Evolutionary conservation across 2,113 vertebrate genomes (phyloP).

Genomic region (Hyaena hyaena): DNA sequence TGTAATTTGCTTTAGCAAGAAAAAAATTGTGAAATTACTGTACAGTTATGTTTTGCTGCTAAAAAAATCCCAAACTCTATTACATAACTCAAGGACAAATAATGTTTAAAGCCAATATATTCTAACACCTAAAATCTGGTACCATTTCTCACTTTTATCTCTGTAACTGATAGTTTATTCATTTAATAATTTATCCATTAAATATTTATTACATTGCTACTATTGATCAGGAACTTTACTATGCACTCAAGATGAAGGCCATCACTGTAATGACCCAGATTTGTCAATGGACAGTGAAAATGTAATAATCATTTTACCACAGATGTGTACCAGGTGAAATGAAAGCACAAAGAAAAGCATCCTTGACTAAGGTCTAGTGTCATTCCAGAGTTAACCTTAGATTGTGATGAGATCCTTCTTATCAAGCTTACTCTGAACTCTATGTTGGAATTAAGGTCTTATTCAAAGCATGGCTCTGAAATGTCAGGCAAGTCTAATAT

Average conservation of each 20-base stretch:
- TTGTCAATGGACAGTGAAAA: background rate
- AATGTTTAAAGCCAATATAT: background rate
- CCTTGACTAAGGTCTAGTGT: background rate
- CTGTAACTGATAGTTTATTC: background rate
- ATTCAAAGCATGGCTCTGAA: background rate
- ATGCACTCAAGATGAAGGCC: background rate
- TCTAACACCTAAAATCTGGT: background rate
- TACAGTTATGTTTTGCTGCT: background rate
- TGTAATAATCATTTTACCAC: background rate
- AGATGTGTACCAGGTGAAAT: background rate
- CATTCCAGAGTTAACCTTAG: background rate
- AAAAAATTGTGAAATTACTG: background rate
- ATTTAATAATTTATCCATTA: background rate
- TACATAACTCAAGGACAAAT: background rate
- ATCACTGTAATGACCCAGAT: background rate
- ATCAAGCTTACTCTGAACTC: background rate
- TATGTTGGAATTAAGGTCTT: background rate
- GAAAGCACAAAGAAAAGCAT: background rate
- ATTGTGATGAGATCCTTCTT: background rate
- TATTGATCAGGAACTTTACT: background rate
- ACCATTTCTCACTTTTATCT: background rate
- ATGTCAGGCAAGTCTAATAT: background rate
- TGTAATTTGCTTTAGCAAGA: background rate
- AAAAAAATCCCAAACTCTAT: background rate
- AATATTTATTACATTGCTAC: background rate